Conservation (phyloP, 2,888 invertebrate species). For the Lumbricus terrestris region DNA sequence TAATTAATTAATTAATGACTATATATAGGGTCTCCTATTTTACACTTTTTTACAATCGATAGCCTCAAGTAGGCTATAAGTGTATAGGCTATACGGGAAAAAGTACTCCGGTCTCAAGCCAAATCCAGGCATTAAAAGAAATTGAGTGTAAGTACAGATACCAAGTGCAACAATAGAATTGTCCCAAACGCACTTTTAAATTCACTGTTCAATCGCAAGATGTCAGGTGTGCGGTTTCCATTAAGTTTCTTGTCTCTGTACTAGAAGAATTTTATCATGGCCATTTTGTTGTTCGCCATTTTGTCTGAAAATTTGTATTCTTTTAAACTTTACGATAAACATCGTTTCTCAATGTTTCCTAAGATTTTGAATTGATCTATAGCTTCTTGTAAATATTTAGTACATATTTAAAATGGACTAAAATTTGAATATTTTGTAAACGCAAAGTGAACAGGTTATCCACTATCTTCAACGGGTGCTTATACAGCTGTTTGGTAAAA, state of each 20-base stretch:
- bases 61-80: too few relatives aligned
- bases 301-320: background rate
- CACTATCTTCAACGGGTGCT: too few relatives aligned
- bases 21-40: too few relatives aligned
- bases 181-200: background rate
- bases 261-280: background rate
- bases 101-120: too few relatives aligned
- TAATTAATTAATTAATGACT: too few relatives aligned
- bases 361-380: background rate
- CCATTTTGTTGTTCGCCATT: background rate
- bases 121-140: too few relatives aligned
- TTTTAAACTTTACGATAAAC: background rate
- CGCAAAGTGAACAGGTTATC: background rate
- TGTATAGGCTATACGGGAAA: too few relatives aligned
- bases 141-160: too few relatives aligned
- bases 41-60: too few relatives aligned
- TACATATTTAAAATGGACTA: background rate
- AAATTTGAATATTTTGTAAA: background rate
- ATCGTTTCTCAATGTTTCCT: background rate
- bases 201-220: too few relatives aligned
- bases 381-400: background rate
- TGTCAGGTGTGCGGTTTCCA: background rate
- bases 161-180: too few relatives aligned
- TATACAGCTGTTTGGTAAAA: too few relatives aligned
- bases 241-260: background rate